Evolutionary conservation across 2,113 vertebrate genomes (phyloP).

Genomic region (Platycercus adscitus): DNA sequence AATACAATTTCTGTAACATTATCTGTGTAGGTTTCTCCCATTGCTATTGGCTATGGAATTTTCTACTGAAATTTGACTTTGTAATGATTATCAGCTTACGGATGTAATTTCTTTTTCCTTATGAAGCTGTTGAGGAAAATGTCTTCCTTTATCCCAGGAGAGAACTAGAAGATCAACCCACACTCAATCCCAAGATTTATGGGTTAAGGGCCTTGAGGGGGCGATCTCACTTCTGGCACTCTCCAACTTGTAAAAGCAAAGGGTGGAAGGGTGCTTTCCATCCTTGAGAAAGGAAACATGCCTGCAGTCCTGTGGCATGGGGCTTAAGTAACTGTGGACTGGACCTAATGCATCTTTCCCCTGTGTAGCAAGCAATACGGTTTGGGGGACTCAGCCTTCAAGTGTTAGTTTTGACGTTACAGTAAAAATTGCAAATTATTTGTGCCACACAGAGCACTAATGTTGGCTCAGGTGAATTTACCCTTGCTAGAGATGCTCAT

Average conservation of each 20-base stretch:
- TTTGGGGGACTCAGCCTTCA: neutral
- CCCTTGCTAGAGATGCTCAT: neutral
- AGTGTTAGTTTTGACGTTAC: neutral
- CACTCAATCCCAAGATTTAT: neutral
- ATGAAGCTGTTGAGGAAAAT: neutral
- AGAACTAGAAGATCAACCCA: neutral
- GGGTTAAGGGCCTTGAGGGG: neutral
- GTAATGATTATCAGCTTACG: neutral
- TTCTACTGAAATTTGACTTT: neutral
- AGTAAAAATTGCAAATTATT: neutral
- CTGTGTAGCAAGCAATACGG: neutral
- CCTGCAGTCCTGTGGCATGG: neutral
- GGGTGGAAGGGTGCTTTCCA: neutral
- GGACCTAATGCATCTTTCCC: neutral
- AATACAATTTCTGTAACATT: neutral
- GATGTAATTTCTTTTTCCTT: neutral
- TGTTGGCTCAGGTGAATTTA: neutral
- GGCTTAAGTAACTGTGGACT: fast-evolving
- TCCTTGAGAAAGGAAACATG: neutral
- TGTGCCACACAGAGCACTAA: neutral
- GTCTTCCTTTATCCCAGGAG: neutral
- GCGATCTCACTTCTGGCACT: neutral
- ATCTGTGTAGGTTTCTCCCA: neutral
- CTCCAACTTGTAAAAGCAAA: neutral
- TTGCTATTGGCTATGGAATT: neutral